Evolutionary conservation across 1,140 invertebrate genomes (phyloP).

Genomic region (Drosophila jambulina): DNA sequence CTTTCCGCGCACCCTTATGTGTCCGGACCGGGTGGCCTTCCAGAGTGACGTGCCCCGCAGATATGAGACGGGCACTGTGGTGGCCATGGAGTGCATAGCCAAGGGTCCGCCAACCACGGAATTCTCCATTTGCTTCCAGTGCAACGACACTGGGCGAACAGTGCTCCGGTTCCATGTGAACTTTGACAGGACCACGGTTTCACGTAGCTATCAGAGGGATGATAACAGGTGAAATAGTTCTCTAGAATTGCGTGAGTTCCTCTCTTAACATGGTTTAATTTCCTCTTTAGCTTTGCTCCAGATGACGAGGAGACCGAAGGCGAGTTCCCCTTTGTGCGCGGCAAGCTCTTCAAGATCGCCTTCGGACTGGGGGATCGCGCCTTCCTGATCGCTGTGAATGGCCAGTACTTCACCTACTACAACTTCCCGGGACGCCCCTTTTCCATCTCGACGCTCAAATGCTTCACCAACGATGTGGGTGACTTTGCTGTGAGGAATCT

Average conservation of each 20-base stretch:
- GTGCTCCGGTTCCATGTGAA: constrained; percentile 79
- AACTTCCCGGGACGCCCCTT: constrained; percentile 77
- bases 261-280: not conserved
- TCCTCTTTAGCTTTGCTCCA: constrained; percentile 54
- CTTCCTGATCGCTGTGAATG: constrained; percentile 82
- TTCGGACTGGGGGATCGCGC: constrained; percentile 82
- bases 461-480: constrained; percentile 76
- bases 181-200: constrained; percentile 76
- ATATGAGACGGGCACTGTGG: constrained; percentile 80
- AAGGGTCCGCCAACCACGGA: constrained; percentile 79
- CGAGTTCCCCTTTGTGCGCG: constrained; percentile 80
- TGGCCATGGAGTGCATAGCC: constrained; percentile 82
- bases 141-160: constrained; percentile 78
- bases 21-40: constrained; percentile 73
- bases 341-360: constrained; percentile 82
- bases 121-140: constrained; percentile 83
- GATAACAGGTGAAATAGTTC: constrained; percentile 64
- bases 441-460: constrained; percentile 80
- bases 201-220: constrained; percentile 73
- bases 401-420: constrained; percentile 83
- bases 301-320: constrained; percentile 84
- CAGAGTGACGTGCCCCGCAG: constrained; percentile 80
- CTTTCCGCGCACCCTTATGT: constrained; percentile 75
- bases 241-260: accelerated
- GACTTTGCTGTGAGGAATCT: constrained; percentile 77